Evolutionary conservation across 2,888 invertebrate genomes (phyloP), one percentile per base, ranked within the genome.

Genomic region (Charanyca ferruginea): DNA sequence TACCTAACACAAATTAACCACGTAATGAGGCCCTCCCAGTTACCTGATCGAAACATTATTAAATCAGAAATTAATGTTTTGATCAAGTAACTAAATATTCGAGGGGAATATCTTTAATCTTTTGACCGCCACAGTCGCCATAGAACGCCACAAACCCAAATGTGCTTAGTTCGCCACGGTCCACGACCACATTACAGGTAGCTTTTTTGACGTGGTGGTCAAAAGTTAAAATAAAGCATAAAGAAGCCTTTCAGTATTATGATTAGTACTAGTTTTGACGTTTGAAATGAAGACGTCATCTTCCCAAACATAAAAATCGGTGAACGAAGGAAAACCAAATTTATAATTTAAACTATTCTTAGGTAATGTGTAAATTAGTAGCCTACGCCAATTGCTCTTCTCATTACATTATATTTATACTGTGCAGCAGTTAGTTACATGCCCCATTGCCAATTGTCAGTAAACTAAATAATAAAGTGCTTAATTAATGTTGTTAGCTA

Each of bases 341-440:
- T 48, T 58, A 13, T 45, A 35, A n/a, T n/a, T n/a, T 35, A 22
- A 51, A 18, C 23, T 41, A 18, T 45, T 62, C 18, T 44, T 22
- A 3, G 57, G 42, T 32, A 28, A 59, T 45, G 48, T 57, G 49
- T 62, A 55, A 49, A 66, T 64, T 44, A 64, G 51, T 42, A 49
- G 48, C 28, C 35, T 54, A 22, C 3, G 13, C 23, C 23, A 61
- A 48, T 57, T 62, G 6, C 11, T 44, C 11, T 35, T 47, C 58
- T 32, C 9, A 47, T 63, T 55, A 60, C 49, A 51, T 54, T 48
- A 55, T 28, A 51, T 66, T 63, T 55, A 65, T 67, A 66, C 47
- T 45, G 61, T 74, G 70, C 48, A 64, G 48, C 22, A 18, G 66
- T 83, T 69, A 76, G 78, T 71, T 38, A 58, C 65, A 64, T 52